Percentiles rank a stretch among this genome's conserved stretches.
These are phyloP conservation scores for Peromyscus eremicus DNA, from an alignment of 2,797 vertebrate species.

Conservation along the genomic window DNA sequence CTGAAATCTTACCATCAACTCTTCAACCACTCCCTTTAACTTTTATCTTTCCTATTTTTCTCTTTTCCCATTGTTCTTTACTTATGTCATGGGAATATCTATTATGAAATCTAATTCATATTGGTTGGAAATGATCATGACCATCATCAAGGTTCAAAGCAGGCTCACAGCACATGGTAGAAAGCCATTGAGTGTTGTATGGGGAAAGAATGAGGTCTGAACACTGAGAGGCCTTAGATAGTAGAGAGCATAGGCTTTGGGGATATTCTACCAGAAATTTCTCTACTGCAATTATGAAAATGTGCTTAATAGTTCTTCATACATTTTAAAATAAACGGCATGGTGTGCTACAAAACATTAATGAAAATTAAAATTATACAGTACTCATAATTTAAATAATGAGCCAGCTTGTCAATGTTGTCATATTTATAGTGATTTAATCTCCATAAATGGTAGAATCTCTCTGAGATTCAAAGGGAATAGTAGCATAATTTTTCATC, in stretches of 20 bases:
- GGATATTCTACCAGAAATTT: neutral
- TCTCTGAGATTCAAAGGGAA: conserved; percentile 78
- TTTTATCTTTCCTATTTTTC: neutral
- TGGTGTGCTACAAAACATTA: neutral
- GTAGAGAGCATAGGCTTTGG: rapidly evolving
- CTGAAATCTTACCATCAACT: neutral
- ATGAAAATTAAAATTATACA: conserved; percentile 53
- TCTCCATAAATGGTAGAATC: conserved; percentile 50
- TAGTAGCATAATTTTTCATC: conserved; percentile 66
- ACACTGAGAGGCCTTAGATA: neutral
- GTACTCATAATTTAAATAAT: conserved; percentile 67
- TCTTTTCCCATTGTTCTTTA: neutral
- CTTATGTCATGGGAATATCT: neutral
- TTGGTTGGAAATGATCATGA: neutral
- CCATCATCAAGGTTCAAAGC: neutral
- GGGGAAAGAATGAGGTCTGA: neutral
- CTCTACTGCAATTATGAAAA: neutral
- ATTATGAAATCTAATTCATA: neutral
- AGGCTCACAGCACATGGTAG: neutral
- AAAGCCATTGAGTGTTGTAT: neutral
- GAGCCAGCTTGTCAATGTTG: neutral
- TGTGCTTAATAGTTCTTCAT: neutral
- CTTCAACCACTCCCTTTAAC: neutral
- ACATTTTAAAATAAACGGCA: neutral
- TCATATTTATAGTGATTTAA: conserved; percentile 73